Evolutionary conservation across 2,888 invertebrate genomes (phyloP).

Genomic region (Scaptomyza parva): DNA sequence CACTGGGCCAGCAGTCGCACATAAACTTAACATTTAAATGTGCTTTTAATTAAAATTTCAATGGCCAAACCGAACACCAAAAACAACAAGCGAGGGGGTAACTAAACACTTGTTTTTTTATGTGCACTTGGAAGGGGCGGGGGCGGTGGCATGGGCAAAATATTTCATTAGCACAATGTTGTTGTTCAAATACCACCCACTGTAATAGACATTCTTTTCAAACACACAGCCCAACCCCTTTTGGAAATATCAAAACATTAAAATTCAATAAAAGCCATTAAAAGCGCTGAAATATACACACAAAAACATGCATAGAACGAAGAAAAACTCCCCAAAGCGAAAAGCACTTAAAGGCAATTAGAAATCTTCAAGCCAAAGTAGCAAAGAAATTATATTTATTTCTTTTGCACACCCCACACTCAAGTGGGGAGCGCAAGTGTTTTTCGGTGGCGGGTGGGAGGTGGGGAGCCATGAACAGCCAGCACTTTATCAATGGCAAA

Average conservation of each 20-base stretch:
- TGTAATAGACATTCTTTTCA: slow-evolving; percentile 27
- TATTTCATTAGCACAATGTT: slow-evolving; percentile 66
- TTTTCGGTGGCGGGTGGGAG: not conserved
- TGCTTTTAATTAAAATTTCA: slow-evolving; percentile 75
- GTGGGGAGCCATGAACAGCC: not conserved
- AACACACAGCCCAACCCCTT: slow-evolving; percentile 7
- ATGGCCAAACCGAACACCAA: slow-evolving; percentile 34
- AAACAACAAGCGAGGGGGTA: slow-evolving; percentile 1
- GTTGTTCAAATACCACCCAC: slow-evolving; percentile 70
- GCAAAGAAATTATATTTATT: slow-evolving; percentile 77
- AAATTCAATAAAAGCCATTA: slow-evolving; percentile 79
- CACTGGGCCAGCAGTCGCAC: slow-evolving; percentile 52
- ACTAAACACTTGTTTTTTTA: slow-evolving; percentile 21
- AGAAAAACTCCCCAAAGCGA: slow-evolving; percentile 33
- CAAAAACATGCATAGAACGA: slow-evolving; percentile 10
- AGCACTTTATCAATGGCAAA: slow-evolving; percentile 70
- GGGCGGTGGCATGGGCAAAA: slow-evolving; percentile 12
- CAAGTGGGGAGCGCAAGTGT: slow-evolving; percentile 13
- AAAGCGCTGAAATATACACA: slow-evolving; percentile 44
- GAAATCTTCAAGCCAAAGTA: slow-evolving; percentile 70
- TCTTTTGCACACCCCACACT: slow-evolving; percentile 39
- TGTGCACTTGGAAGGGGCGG: not conserved
- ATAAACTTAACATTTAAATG: slow-evolving; percentile 74
- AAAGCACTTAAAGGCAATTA: slow-evolving; percentile 78
- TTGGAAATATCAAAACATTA: slow-evolving; percentile 74